These are phyloP conservation scores for Cantharis rufa DNA, from an alignment of 2,888 invertebrate genomes.

Conservation along the genomic window DNA sequence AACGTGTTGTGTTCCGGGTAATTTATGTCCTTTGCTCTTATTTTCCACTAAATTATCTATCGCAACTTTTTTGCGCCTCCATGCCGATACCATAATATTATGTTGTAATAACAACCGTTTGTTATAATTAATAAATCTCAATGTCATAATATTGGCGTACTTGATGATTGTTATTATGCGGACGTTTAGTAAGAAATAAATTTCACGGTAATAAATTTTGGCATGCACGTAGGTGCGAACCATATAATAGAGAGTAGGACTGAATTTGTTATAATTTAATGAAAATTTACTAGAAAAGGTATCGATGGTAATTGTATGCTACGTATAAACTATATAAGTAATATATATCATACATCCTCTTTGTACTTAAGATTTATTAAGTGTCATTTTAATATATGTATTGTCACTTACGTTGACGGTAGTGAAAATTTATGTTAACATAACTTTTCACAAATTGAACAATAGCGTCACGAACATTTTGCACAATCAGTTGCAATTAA, in stretches of 20 bases:
- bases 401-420: conserved; percentile 31
- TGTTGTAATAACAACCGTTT: neutral
- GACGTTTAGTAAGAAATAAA: neutral
- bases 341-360: conserved; percentile 26
- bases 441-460: conserved; percentile 15
- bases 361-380: conserved; percentile 27
- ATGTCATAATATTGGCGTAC: neutral
- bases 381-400: conserved; percentile 21
- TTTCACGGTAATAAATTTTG: conserved; percentile 8
- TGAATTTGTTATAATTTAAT: conserved; percentile 16
- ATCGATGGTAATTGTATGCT: conserved; percentile 14
- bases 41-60: conserved; percentile 32
- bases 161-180: neutral
- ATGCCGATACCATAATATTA: neutral
- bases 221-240: conserved; percentile 21
- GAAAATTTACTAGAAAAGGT: conserved; percentile 20
- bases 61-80: neutral
- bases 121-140: neutral
- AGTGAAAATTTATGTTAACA: conserved; percentile 30
- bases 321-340: conserved; percentile 8
- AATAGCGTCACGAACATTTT: conserved; percentile 3
- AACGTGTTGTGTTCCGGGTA: conserved; percentile 34
- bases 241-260: conserved; percentile 21
- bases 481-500: neutral
- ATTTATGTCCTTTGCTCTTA: conserved; percentile 39